These are phyloP conservation scores for Kuschelorhynchus macadamiae DNA, from an alignment of 2,888 invertebrate species.

Conservation along the genomic window DNA sequence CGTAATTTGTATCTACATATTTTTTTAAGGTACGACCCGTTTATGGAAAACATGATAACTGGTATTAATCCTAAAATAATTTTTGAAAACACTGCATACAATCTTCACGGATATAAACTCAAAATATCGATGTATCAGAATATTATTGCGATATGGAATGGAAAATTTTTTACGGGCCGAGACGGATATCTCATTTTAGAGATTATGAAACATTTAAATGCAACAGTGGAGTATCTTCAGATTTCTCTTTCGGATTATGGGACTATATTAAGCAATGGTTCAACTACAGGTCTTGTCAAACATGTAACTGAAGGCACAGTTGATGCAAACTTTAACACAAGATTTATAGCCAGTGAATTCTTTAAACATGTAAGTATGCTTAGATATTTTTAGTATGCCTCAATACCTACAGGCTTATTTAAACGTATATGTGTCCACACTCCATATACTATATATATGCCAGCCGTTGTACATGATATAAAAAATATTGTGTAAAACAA, in stretches of 20 bases:
- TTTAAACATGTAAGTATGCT: conserved; percentile 2
- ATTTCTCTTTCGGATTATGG: background rate
- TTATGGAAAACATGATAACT: background rate
- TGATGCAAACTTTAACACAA: conserved; percentile 10
- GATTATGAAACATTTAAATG: background rate
- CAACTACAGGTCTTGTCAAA: conserved; percentile 2
- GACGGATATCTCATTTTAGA: conserved; percentile 8
- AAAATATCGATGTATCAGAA: conserved; percentile 8
- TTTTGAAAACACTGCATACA: conserved; percentile 9
- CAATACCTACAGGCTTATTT: no score
- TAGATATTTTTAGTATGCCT: no score
- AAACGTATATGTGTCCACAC: background rate
- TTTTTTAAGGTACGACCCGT: conserved; percentile 14
- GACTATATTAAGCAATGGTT: background rate
- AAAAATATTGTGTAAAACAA: no score
- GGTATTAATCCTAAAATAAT: background rate
- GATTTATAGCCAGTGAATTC: background rate
- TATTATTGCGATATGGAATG: conserved; percentile 3
- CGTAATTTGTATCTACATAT: no score
- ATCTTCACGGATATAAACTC: conserved; percentile 3
- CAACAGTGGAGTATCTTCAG: background rate
- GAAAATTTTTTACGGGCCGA: conserved; percentile 1
- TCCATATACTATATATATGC: background rate
- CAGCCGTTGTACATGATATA: no score
- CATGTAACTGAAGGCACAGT: background rate